Evolutionary conservation across 2,888 invertebrate genomes (phyloP).

Genomic region (Drosophila birchii): DNA sequence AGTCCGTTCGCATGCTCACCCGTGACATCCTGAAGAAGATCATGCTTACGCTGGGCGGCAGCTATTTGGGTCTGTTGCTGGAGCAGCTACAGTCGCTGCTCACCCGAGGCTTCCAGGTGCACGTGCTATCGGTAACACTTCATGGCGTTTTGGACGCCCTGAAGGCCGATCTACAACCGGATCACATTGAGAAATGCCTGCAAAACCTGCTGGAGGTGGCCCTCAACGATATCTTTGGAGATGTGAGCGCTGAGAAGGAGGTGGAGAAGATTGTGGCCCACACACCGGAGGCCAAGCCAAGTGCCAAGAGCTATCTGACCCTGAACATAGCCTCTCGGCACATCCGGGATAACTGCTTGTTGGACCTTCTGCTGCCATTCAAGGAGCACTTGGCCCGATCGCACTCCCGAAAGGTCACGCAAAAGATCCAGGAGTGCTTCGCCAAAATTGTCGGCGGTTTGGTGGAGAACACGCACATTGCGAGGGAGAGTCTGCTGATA

Average conservation of each 20-base stretch:
- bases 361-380: slow-evolving; percentile 92
- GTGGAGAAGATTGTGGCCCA: slow-evolving; percentile 92
- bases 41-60: slow-evolving; percentile 92
- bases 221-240: slow-evolving; percentile 94
- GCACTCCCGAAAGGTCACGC: slow-evolving; percentile 91
- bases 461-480: slow-evolving; percentile 91
- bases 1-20: slow-evolving; percentile 93
- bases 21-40: slow-evolving; percentile 97
- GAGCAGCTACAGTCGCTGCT: slow-evolving; percentile 92
- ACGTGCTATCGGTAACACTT: slow-evolving; percentile 95
- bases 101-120: slow-evolving; percentile 96
- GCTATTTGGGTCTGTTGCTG: slow-evolving; percentile 91
- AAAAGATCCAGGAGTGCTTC: slow-evolving; percentile 92
- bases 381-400: slow-evolving; percentile 91
- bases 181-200: slow-evolving; percentile 92
- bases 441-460: slow-evolving; percentile 92
- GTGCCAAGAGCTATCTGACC: slow-evolving; percentile 94
- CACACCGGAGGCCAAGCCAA: slow-evolving; percentile 92
- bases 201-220: slow-evolving; percentile 92
- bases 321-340: slow-evolving; percentile 92
- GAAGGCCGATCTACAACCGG: slow-evolving; percentile 89
- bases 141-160: slow-evolving; percentile 92
- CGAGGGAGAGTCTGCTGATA: slow-evolving; percentile 89
- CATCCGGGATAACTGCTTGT: slow-evolving; percentile 90
- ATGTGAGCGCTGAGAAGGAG: slow-evolving; percentile 95